phyloP scores from a whole-genome alignment of 2,113 vertebrate genomes.

The Malurus melanocephalus region DNA sequence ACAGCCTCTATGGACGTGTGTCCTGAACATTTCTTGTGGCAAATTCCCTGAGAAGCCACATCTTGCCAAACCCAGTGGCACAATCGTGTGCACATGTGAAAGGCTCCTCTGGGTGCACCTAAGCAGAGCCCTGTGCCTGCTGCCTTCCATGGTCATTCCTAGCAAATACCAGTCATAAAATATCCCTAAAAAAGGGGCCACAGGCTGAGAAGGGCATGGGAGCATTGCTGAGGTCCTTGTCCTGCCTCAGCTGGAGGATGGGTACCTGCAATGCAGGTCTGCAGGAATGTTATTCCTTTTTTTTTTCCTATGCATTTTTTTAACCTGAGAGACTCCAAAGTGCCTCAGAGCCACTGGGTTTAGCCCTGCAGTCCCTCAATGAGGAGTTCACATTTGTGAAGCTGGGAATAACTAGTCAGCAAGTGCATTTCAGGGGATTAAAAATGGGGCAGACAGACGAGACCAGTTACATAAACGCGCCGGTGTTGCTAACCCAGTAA shows the following conservation, averaged over 20 bases:
- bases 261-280: constrained; percentile 43
- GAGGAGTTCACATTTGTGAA: background rate
- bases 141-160: background rate
- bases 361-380: background rate
- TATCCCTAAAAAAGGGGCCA: background rate
- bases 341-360: background rate
- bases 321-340: background rate
- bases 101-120: fast-evolving
- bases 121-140: background rate
- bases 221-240: background rate
- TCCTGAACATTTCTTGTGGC: background rate
- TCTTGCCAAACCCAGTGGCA: background rate
- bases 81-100: fast-evolving
- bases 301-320: background rate
- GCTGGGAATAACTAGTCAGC: background rate
- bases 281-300: background rate
- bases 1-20: fast-evolving
- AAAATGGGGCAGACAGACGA: background rate
- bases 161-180: background rate
- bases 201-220: background rate
- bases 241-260: constrained; percentile 7
- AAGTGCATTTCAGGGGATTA: background rate
- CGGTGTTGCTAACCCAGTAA: constrained; percentile 28
- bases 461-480: background rate
- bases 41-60: background rate